Base-by-base conservation (phyloP, 2,797 vertebrate genomes). In the Orestias chungarensis region DNA sequence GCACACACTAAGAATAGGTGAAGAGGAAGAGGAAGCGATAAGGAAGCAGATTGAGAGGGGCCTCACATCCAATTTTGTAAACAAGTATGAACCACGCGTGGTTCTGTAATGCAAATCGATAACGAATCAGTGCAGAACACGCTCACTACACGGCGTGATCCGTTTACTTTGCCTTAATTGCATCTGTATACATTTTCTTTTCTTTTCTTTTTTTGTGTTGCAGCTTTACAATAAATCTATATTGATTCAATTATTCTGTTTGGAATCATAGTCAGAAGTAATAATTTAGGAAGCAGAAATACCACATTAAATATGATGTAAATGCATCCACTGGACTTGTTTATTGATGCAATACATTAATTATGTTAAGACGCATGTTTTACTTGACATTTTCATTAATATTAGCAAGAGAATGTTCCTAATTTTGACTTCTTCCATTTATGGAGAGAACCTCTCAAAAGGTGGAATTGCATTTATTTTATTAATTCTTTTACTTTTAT, bases 1-100 rank as follows among this genome's bases (percentile, higher is more conserved):
- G 76, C 66, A 68, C 73, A 81, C 80, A 82, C 82, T 81, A 85
- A 89, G 87, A 91, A 92, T 86, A 88, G 87, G 86, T 85, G 46
- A 80, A 61, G 75, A 78, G 85, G 86, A 91, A 91, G 71, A 81
- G 88, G 89, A 92, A 90, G 84, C 50, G 69, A 89, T 89, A 83
- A 76, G 76, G 82, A 90, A 85, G 69, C 52, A 4, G 62, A 80
- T 78, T 87, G 84, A 83, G 66, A 66, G 73, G 85, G 82, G 73
- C 74, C 75, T 74, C 70, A 31, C 68, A 78, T 80, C 64, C 66
- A 80, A 68, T 55, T 80, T 68, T 81, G 86, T 90, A 90, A 90
- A 91, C 90, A 91, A 90, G 73, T 50, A 73, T 72, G 68, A 80
- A 77, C 64, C 75, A 82, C 46, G 52, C 76, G 79, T 81, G 23